A percentile compares a stretch with the other conserved stretches of the same genome.
Evolutionary conservation across 1,140 invertebrate genomes (phyloP).

Genomic region (Anastrepha ludens): DNA sequence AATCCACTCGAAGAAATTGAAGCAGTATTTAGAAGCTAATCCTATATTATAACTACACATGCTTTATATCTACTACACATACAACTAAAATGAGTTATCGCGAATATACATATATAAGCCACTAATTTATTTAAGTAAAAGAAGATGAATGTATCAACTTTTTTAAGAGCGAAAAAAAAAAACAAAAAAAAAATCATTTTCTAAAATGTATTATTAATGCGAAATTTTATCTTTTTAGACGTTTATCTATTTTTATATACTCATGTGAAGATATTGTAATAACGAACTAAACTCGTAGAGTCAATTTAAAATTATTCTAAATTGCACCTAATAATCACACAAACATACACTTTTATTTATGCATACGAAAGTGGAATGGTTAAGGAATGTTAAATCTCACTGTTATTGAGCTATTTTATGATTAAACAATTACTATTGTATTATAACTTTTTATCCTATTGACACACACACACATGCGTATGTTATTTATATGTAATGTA

Average conservation of each 20-base stretch:
- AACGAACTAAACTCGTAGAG: slow-evolving; percentile 23
- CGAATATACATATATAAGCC: slow-evolving; percentile 16
- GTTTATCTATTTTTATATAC: slow-evolving; percentile 47
- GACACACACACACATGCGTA: neutral
- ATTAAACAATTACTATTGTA: neutral
- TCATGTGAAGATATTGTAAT: slow-evolving; percentile 40
- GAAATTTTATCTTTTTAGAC: slow-evolving; percentile 43
- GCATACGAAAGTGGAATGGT: slow-evolving; percentile 30
- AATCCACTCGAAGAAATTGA: slow-evolving; percentile 74
- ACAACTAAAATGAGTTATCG: slow-evolving; percentile 27
- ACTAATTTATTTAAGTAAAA: slow-evolving; percentile 19
- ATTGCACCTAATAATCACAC: slow-evolving; percentile 20
- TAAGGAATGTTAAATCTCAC: slow-evolving; percentile 37
- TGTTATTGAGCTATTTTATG: neutral
- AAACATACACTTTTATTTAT: slow-evolving; percentile 5
- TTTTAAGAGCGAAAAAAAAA: slow-evolving; percentile 22
- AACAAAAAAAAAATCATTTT: slow-evolving; percentile 15
- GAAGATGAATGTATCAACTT: neutral
- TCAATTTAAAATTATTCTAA: neutral
- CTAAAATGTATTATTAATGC: slow-evolving; percentile 17
- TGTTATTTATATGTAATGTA: neutral
- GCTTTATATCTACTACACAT: slow-evolving; percentile 40
- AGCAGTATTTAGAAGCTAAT: slow-evolving; percentile 74
- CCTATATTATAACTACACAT: slow-evolving; percentile 4
- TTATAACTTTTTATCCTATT: neutral